Evolutionary conservation across 1,140 invertebrate genomes (phyloP), one percentile per base, ranked within the genome.

Genomic region (Bactericera cockerelli): DNA sequence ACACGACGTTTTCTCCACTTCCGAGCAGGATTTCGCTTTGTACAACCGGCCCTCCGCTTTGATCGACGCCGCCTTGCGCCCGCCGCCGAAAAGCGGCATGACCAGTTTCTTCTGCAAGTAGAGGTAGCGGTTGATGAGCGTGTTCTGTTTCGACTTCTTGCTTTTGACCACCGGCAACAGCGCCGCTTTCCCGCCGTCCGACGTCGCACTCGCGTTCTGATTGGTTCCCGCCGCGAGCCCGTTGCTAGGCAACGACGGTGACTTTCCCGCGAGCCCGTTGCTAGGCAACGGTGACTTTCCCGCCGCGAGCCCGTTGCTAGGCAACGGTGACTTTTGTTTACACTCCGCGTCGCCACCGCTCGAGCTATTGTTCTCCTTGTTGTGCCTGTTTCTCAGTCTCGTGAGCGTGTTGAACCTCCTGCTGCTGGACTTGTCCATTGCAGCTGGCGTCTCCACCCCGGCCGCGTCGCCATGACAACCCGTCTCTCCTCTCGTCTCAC

Each of bases 101-200:
- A 66, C 67, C 2, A 68, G 49, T 63, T 68, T 68, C 25, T 60
- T 60, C 42, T 68, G 67, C 36, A 68, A 62, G 49, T 63, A 66
- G 2, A 68, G 55, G 55, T 67, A 68, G 10, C 63, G 64, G 4
- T 63, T 64, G 39, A 68, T 65, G 2, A 68, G 57, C n/a, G 65
- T 65, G 33, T 65, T 64, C 0, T 62, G 57, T 58, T 67, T 67
- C 1, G 31, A 36, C 22, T 56, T 42, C 6, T 61, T 42, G 21
- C 58, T 61, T 25, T 59, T 61, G 16, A 16, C 13, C 2, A 36
- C 26, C 25, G 26, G 53, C 42, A 16, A 8, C 13, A 22, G 3
- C 21, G 59, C 21, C 13, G 11, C 2, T 16, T 57, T 10, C 19
- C 53, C 19, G 26, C 38, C 19, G 26, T 33, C 26, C n/a, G 28